Evolutionary conservation across 2,113 vertebrate species (phyloP), one percentile per base, ranked within the genome.

Genomic region (Microtus ochrogaster): DNA sequence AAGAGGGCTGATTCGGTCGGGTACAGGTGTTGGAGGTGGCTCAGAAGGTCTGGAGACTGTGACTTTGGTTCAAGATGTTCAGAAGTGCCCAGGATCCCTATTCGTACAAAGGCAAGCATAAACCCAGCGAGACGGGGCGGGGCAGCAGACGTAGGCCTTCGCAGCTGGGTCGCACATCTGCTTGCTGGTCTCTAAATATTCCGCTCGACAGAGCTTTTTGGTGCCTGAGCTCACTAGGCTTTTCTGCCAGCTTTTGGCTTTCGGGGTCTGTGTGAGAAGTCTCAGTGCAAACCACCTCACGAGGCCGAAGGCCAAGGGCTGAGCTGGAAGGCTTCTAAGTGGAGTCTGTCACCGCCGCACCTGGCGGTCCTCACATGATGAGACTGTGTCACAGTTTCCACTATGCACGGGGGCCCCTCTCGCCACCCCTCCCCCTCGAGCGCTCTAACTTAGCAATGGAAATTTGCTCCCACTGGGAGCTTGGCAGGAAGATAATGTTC

Each of bases 401-500:
- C 92, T 85, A 82, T 84, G 94, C 70, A n/a, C 72, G 24, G 16
- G 16, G 65, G 76, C 68, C 93, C 93, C 84, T 89, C 68, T 5
- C 78, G 84, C 96, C 68, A 7, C 49, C 92, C 19, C 88, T 17
- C 58, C 55, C 82, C 83, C 66, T 1, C 70, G 55, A 84, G 83
- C 85, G 73, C 96, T 95, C 84, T 92, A 94, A 88, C 88, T 95
- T 72, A 94, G 95, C 97, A 86, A 39, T 93, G 93, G 94, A 96
- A 95, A 94, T 97, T 79, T 90, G 65, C 82, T 96, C 92, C 95
- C 93, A 77, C 77, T 94, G 93, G 95, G 89, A 92, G 95, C 85
- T 86, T 84, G 70, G 96, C 96, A 94, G 88, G 93, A 95, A 96
- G 97, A 92, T 93, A 86, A 58, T 95, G 96, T 96, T 96, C 96